Evolutionary conservation across 2,888 invertebrate genomes (phyloP), one percentile per base, ranked within the genome.

Genomic region (Drosophila bunnanda): DNA sequence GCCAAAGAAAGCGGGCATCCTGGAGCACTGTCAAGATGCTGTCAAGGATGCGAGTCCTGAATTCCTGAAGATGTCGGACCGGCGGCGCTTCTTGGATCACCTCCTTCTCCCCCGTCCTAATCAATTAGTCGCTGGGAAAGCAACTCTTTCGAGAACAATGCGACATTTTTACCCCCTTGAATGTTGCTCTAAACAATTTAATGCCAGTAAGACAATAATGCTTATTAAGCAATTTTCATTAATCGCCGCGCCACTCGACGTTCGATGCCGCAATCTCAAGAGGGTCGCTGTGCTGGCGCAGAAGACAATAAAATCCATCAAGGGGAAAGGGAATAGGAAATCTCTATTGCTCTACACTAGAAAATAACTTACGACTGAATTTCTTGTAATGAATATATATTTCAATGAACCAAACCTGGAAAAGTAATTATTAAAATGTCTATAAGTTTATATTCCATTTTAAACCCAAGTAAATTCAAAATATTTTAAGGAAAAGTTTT

Each of bases 211-310:
- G 89, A 82, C 82, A 85, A 86, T 86, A 89, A 85, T 84, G 89
- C 89, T 88, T 87, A 86, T 86, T 86, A 86, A 86, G 89, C 89
- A 82, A 86, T 86, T 86, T 86, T 80, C 88, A 87, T 89, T 89
- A 89, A 89, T 86, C 85, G 85, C 77, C 74, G 72, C 75, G 72
- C 88, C 77, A 80, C 85, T 85, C 72, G 88, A 82, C 89, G 69
- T 79, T 84, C 85, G 25, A 55, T 56, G 82, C 82, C 80, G 81
- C 72, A 79, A 84, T 74, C 88, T 84, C 72, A 71, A 85, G 80
- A 56, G 68, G 57, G 68, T 60, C 48, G 46, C 62, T 54, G 58
- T 48, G 69, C 41, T 70, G 59, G 48, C 32, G 43, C 34, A 10
- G 34, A 12, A 54, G 60, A 48, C 61, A 39, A 54, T 57, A 36